Conservation (phyloP, 2,797 vertebrate species). For the Tapera naevia region DNA sequence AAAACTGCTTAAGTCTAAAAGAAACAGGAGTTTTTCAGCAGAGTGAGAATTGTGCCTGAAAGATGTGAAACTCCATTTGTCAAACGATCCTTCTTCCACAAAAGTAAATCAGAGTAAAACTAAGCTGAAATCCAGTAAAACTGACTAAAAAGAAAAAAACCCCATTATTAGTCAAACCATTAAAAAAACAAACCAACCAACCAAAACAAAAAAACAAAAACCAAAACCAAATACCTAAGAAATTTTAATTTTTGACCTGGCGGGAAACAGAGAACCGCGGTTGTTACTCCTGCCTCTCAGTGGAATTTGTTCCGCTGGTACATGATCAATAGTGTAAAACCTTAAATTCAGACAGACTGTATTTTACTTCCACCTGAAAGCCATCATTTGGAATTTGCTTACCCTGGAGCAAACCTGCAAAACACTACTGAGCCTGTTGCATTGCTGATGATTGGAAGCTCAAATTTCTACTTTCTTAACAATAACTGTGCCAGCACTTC, state of each 20-base stretch:
- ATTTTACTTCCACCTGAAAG: not conserved
- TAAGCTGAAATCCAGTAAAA: not conserved
- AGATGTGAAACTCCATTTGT: not conserved
- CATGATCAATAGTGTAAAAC: not conserved
- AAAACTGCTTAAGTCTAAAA: not conserved
- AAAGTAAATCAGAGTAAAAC: not conserved
- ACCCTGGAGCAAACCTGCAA: not conserved
- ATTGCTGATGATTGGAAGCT: not conserved
- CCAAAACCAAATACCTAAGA: not conserved
- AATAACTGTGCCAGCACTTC: fast-evolving
- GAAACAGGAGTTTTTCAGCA: not conserved
- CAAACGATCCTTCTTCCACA: not conserved
- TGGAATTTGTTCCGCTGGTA: not conserved
- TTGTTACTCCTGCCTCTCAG: not conserved
- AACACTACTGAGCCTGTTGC: not conserved
- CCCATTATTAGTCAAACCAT: not conserved
- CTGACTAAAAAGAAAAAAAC: not conserved
- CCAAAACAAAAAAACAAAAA: not conserved
- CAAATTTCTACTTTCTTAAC: not conserved
- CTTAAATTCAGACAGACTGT: not conserved
- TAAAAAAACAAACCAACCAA: no score
- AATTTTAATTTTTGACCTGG: not conserved
- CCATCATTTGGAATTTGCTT: not conserved
- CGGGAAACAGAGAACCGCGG: not conserved
- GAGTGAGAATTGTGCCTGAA: not conserved